Evolutionary conservation across 53 echinoderm and acorn worm species (phyloP).

Genomic region (Holothuria scabra): DNA sequence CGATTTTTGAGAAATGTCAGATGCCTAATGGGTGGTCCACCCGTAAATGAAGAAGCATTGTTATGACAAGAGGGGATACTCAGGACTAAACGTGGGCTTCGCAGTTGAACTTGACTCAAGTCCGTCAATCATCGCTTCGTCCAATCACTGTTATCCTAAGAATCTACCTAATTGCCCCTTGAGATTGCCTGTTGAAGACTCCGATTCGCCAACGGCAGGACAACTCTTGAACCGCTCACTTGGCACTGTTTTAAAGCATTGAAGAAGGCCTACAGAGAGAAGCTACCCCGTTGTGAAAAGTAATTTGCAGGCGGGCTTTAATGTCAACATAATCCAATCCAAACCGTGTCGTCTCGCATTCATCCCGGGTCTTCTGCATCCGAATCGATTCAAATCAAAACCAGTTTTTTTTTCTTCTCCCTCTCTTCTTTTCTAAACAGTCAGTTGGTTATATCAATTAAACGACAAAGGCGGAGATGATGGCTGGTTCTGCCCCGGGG

Average conservation of each 20-base stretch:
- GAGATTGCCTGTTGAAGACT: constrained; percentile 35
- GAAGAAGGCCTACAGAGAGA: constrained; percentile 51
- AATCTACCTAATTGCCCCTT: constrained; percentile 42
- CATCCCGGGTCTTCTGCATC: constrained; percentile 20
- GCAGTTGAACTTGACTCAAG: constrained; percentile 27
- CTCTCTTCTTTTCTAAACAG: not conserved
- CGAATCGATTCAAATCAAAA: constrained; percentile 30
- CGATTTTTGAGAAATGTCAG: constrained; percentile 44
- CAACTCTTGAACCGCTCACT: constrained; percentile 62
- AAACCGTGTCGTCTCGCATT: constrained; percentile 47
- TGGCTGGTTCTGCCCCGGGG: constrained; percentile 12
- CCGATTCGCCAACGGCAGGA: constrained; percentile 51
- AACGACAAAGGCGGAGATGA: constrained; percentile 15
- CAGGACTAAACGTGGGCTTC: constrained; percentile 22
- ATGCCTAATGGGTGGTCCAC: constrained; percentile 46
- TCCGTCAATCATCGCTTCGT: constrained; percentile 41
- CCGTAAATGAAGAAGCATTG: constrained; percentile 20
- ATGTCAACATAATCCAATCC: constrained; percentile 76
- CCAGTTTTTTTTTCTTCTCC: constrained; percentile 4
- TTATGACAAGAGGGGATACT: constrained; percentile 32
- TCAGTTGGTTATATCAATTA: constrained; percentile 21
- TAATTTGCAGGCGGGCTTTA: constrained; percentile 83
- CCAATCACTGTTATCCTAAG: constrained; percentile 56
- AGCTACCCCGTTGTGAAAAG: constrained; percentile 71
- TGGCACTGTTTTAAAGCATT: constrained; percentile 43